phyloP scores from a whole-genome alignment of 2,113 vertebrate species.

The Speoplatyrhinus poulsoni region DNA sequence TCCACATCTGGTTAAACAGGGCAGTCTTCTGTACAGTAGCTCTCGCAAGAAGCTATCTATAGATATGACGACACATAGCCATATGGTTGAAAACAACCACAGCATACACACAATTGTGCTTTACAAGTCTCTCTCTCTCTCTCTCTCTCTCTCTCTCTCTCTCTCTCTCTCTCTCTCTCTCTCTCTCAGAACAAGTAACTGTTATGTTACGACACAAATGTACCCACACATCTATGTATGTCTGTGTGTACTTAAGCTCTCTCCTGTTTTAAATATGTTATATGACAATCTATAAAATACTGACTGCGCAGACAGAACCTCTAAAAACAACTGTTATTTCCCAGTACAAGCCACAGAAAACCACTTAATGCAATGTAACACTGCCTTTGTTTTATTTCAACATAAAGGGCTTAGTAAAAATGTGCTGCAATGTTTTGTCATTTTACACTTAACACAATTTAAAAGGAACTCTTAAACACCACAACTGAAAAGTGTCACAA shows the following conservation, averaged over 20 bases:
- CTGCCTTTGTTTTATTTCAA: slow-evolving; percentile 36
- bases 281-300: slow-evolving; percentile 4
- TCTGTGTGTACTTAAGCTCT: neutral
- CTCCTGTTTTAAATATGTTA: neutral
- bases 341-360: slow-evolving; percentile 20
- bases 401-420: slow-evolving; percentile 10
- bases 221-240: neutral
- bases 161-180: slow-evolving; percentile 25
- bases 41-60: slow-evolving; percentile 14
- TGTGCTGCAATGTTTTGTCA: slow-evolving; percentile 18
- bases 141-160: slow-evolving; percentile 10
- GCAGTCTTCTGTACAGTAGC: slow-evolving; percentile 11
- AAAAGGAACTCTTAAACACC: slow-evolving; percentile 18
- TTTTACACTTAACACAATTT: slow-evolving; percentile 34
- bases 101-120: slow-evolving; percentile 10
- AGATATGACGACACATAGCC: neutral
- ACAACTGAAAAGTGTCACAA: slow-evolving; percentile 30
- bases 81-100: slow-evolving; percentile 38
- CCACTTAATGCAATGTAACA: slow-evolving; percentile 14
- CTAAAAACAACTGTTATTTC: slow-evolving; percentile 16
- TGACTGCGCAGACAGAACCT: slow-evolving; percentile 5
- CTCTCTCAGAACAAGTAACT: slow-evolving; percentile 3
- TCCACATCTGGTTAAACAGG: slow-evolving; percentile 19
- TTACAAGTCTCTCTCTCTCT: slow-evolving; percentile 15
- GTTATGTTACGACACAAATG: neutral